A percentile compares a stretch with the other conserved stretches of the same genome.
phyloP scores from a whole-genome alignment of 2,888 invertebrate genomes.

The Nemotelus nigrinus region DNA sequence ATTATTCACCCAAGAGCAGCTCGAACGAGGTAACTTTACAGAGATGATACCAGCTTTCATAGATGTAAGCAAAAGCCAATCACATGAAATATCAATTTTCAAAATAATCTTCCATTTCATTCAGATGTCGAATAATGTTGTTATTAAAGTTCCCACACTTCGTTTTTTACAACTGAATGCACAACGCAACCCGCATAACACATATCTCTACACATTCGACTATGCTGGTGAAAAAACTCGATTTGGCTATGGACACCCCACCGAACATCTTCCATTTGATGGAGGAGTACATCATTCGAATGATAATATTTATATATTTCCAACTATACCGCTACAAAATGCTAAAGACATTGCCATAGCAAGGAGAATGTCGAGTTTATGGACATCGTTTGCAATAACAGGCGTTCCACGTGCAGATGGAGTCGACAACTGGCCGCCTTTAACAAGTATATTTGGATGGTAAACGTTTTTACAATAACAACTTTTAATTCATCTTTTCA shows the following conservation, averaged over 20 bases:
- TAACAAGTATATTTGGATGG: conserved; percentile 45
- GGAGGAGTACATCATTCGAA: conserved; percentile 70
- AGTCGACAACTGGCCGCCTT: conserved; percentile 48
- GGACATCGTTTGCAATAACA: conserved; percentile 63
- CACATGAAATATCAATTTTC: conserved; percentile 30
- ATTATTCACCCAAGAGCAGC: conserved; percentile 61
- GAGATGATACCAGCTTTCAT: conserved; percentile 65
- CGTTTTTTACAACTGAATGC: conserved; percentile 59
- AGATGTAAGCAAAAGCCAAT: conserved; percentile 62
- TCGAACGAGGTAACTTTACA: conserved; percentile 63
- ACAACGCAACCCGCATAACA: conserved; percentile 55
- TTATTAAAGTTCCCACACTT: conserved; percentile 66
- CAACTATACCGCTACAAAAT: conserved; percentile 57
- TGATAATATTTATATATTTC: conserved; percentile 71
- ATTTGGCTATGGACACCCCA: conserved; percentile 64
- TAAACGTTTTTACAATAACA: background rate
- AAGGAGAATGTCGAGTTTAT: conserved; percentile 64
- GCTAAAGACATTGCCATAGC: conserved; percentile 62
- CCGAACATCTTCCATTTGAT: conserved; percentile 65
- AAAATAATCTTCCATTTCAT: background rate
- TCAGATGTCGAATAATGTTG: conserved; percentile 60
- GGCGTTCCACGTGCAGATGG: conserved; percentile 56
- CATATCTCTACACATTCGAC: conserved; percentile 67
- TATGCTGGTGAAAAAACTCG: conserved; percentile 64
- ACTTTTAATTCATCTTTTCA: background rate